Base-by-base conservation (phyloP, 2,888 invertebrate species). In the Himalopsyche anomala region DNA sequence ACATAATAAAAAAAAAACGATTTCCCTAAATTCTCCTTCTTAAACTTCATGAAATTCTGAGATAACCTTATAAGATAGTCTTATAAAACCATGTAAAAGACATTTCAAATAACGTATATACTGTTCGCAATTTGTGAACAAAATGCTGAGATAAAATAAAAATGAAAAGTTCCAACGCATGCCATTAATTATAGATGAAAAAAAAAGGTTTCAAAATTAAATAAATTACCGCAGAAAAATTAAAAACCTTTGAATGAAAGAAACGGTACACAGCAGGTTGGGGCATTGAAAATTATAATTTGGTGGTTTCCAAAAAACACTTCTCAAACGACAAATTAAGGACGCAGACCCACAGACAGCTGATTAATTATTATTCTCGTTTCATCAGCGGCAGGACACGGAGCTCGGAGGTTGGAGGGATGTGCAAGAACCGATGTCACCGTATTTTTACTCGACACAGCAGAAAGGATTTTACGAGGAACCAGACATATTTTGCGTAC, bases 301-400 rank as follows among this genome's bases (percentile, higher is more conserved):
- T 62, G 19, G 62, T 62, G 62, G 62, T 62, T 11, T 62, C 19
- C 62, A 28, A 62, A 51, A 28, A 62, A 62, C 62, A 62, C 62
- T 62, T 62, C 15, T 62, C 19, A 62, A 28, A 62, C 19, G 62
- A 62, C 62, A 62, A 62, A 62, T 62, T 62, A 62, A 9, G 28
- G 62, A 62, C 62, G 28, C 5, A 28, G 28, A 5, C 11, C 28
- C 28, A 28, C 8, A 62, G 62, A 62, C 62, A 19, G 62, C 28
- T 62, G 62, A 62, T 62, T 62, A 62, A 62, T 62, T 62, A 62
- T 62, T 62, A 62, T 62, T 62, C 62, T 62, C 62, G 28, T 62
- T 28, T n/a, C 11, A 8, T 62, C 62, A 62, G 19, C 62, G 28
- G 62, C 28, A 62, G 62, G 62, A 62, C 62, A 62, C 56, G 56